Conservation (phyloP, 2,888 invertebrate genomes). For the Clunio marinus region DNA sequence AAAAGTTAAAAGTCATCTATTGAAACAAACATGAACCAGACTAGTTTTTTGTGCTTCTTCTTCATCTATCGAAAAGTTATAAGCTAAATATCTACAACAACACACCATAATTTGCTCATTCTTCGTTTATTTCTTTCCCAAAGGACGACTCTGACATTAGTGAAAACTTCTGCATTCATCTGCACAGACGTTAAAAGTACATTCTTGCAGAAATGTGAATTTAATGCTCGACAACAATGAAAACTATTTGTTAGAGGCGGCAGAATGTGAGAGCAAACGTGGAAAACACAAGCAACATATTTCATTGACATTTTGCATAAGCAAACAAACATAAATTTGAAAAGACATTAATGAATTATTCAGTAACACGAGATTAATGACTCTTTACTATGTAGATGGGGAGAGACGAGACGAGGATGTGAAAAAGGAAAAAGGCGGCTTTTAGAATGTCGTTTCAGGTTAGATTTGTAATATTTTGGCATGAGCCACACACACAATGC, state of each 20-base stretch:
- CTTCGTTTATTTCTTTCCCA: neutral
- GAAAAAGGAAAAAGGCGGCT: neutral
- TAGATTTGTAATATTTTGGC: neutral
- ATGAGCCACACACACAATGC: conserved; percentile 13
- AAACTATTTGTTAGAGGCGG: conserved; percentile 21
- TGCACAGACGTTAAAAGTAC: neutral
- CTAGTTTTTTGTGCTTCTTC: neutral
- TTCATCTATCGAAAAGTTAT: too few species aligned
- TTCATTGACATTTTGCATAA: conserved; percentile 39
- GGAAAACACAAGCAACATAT: conserved; percentile 32
- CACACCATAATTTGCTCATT: conserved; percentile 15
- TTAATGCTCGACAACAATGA: conserved; percentile 11
- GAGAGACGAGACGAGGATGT: neutral
- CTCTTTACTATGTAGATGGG: neutral
- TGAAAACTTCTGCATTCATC: neutral
- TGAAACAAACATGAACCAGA: neutral
- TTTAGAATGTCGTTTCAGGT: neutral
- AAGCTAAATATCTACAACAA: neutral
- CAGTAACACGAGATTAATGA: conserved; percentile 39
- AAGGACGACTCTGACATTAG: neutral
- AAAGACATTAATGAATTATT: conserved; percentile 39
- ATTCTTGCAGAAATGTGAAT: conserved; percentile 18
- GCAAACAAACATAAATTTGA: conserved; percentile 32
- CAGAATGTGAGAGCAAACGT: conserved; percentile 5
- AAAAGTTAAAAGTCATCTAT: neutral